Percentiles rank a stretch among this genome's conserved stretches.
These are phyloP conservation scores for Linnaemya vulpina DNA, from an alignment of 2,888 invertebrate species.

Conservation along the genomic window DNA sequence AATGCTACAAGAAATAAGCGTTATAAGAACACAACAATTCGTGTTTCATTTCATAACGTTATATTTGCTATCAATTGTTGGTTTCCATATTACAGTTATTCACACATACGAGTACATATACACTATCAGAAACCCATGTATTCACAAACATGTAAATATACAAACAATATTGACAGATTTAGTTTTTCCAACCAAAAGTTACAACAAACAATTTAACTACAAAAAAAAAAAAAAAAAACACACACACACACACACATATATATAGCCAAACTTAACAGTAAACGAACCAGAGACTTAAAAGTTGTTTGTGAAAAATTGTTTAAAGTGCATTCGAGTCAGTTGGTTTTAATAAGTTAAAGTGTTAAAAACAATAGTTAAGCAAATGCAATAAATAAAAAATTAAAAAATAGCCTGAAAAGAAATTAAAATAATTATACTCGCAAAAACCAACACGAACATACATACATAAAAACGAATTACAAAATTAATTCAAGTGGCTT, in stretches of 20 bases:
- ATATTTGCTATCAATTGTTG: constrained; percentile 43
- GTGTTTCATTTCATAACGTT: constrained; percentile 70
- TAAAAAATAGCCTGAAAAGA: constrained; percentile 7
- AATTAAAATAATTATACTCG: constrained; percentile 10
- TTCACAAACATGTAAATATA: constrained; percentile 22
- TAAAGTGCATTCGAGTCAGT: constrained; percentile 62
- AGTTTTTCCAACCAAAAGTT: constrained; percentile 36
- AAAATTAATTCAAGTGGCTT: background rate
- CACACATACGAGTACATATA: constrained; percentile 11
- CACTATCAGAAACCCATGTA: background rate
- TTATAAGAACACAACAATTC: constrained; percentile 5
- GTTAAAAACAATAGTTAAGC: constrained; percentile 58
- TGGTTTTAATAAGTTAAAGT: constrained; percentile 67
- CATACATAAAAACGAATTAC: background rate
- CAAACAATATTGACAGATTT: constrained; percentile 64
- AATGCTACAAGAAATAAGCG: constrained; percentile 3
- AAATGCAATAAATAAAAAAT: constrained; percentile 10
- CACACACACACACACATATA: background rate
- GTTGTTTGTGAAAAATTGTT: constrained; percentile 49
- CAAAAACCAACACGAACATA: constrained; percentile 5
- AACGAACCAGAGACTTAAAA: constrained; percentile 44
- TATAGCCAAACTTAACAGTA: background rate
- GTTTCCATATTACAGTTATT: constrained; percentile 1
- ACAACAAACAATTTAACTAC: constrained; percentile 30
- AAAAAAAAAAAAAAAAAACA: constrained; percentile 41